A percentile compares a stretch with the other conserved stretches of the same genome.
These are phyloP conservation scores for Microctonus aethiopoides DNA, from an alignment of 2,888 invertebrate species.

Conservation along the genomic window DNA sequence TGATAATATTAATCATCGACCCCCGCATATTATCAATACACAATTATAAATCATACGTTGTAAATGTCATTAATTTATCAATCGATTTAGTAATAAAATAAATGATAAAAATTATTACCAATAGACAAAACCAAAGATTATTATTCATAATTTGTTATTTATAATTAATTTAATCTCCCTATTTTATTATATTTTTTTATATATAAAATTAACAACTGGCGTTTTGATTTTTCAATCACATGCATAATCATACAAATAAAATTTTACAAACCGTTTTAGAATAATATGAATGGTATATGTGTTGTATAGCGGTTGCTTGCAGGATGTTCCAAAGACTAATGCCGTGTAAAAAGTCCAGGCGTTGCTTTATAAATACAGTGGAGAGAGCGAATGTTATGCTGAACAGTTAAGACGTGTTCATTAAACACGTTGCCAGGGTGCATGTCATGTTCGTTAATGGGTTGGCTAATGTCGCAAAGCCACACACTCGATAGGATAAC, in stretches of 20 bases:
- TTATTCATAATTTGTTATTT: not conserved
- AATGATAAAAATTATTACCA: not conserved
- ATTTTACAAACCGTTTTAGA: not conserved
- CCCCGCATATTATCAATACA: not conserved
- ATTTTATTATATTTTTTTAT: too few relatives aligned
- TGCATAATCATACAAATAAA: not conserved
- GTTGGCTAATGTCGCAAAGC: constrained; percentile 44
- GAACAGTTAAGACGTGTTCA: constrained; percentile 57
- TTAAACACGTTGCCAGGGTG: constrained; percentile 53
- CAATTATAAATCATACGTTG: not conserved
- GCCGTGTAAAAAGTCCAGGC: constrained; percentile 43
- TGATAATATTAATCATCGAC: not conserved
- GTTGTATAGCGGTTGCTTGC: constrained; percentile 29
- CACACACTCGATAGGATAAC: constrained; percentile 46
- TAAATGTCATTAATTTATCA: not conserved
- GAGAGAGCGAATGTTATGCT: constrained; percentile 48
- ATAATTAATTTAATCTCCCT: not conserved
- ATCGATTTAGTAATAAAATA: not conserved
- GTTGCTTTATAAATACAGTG: constrained; percentile 50
- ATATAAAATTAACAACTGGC: too few relatives aligned
- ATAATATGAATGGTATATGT: not conserved
- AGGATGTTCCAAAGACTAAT: constrained; percentile 50
- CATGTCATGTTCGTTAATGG: constrained; percentile 51
- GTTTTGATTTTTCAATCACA: not conserved
- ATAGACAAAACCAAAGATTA: not conserved